A percentile compares a stretch with the other conserved stretches of the same genome.
Evolutionary conservation across 2,888 invertebrate genomes (phyloP).

Genomic region (Drosophila multiciliata): DNA sequence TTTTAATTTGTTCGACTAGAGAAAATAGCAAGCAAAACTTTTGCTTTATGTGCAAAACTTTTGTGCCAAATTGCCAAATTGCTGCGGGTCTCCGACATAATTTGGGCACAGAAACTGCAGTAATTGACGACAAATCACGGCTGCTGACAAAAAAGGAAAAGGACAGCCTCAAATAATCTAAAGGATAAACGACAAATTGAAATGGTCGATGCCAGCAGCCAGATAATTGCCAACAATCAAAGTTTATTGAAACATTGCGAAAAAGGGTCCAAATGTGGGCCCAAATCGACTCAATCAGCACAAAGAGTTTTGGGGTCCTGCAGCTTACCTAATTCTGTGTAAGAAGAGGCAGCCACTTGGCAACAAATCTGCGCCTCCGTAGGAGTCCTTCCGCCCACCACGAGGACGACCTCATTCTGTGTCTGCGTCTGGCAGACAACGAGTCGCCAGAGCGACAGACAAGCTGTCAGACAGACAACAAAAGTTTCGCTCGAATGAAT

Average conservation of each 20-base stretch:
- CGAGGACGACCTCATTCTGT: slow-evolving; percentile 61
- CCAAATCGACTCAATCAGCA: slow-evolving; percentile 1
- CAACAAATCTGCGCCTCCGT: slow-evolving; percentile 5
- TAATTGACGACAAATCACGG: slow-evolving; percentile 67
- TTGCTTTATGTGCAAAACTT: slow-evolving; percentile 51
- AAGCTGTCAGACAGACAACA: slow-evolving; percentile 14
- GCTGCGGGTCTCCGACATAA: slow-evolving; percentile 63
- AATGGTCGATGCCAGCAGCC: slow-evolving; percentile 61
- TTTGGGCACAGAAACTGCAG: slow-evolving; percentile 38
- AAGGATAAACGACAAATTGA: slow-evolving; percentile 63
- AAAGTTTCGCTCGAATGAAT: slow-evolving; percentile 30
- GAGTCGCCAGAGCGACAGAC: slow-evolving; percentile 48
- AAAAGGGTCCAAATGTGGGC: slow-evolving; percentile 24
- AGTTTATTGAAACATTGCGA: slow-evolving; percentile 70
- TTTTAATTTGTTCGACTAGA: slow-evolving; percentile 39
- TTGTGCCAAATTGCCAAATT: slow-evolving; percentile 54
- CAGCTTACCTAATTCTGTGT: slow-evolving; percentile 20
- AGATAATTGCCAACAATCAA: slow-evolving; percentile 79
- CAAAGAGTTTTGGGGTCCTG: slow-evolving; percentile 10
- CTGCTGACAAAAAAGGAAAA: slow-evolving; percentile 29
- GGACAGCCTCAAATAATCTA: slow-evolving; percentile 53
- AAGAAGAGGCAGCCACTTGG: slow-evolving; percentile 19
- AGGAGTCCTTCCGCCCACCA: slow-evolving; percentile 1
- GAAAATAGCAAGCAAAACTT: slow-evolving; percentile 21
- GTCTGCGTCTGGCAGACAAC: slow-evolving; percentile 63